phyloP scores from a whole-genome alignment of 2,888 invertebrate genomes.

The Acanthococcus lagerstroemiae region DNA sequence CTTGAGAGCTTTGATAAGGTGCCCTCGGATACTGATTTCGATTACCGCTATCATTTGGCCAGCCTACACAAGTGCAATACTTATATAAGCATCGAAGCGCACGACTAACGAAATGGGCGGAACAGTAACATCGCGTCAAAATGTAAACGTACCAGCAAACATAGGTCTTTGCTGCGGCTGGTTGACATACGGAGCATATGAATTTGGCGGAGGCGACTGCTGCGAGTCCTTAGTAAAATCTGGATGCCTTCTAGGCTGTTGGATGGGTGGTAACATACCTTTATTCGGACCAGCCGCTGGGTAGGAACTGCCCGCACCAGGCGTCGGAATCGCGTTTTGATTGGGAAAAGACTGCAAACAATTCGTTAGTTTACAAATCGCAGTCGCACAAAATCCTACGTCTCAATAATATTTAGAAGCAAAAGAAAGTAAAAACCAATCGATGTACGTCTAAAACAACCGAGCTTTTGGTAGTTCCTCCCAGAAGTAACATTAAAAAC shows the following conservation, averaged over 20 bases:
- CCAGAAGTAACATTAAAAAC: no score
- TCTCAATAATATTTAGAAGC: no score
- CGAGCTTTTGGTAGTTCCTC: no score
- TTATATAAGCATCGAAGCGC: neutral
- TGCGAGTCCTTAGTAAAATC: constrained; percentile 67
- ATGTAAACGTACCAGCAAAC: constrained; percentile 47
- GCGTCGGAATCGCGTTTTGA: constrained; percentile 23
- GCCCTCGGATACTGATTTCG: constrained; percentile 32
- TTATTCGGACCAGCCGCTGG: constrained; percentile 46
- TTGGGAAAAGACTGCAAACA: constrained; percentile 3
- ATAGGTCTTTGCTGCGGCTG: constrained; percentile 50
- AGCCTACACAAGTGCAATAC: constrained; percentile 19
- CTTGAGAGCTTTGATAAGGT: constrained; percentile 35
- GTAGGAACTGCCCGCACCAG: constrained; percentile 11
- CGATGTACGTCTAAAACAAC: no score
- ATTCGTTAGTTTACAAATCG: neutral
- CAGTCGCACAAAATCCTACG: no score
- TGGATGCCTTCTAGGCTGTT: constrained; percentile 66
- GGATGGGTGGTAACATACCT: constrained; percentile 49
- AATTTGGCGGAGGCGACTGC: constrained; percentile 40
- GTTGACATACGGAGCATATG: constrained; percentile 52
- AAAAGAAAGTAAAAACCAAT: no score
- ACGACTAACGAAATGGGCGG: constrained; percentile 33
- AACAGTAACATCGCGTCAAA: constrained; percentile 32
- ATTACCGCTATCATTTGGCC: constrained; percentile 32